Base-by-base conservation (phyloP, 2,797 vertebrate genomes). In the Melanotaenia pygmaea region DNA sequence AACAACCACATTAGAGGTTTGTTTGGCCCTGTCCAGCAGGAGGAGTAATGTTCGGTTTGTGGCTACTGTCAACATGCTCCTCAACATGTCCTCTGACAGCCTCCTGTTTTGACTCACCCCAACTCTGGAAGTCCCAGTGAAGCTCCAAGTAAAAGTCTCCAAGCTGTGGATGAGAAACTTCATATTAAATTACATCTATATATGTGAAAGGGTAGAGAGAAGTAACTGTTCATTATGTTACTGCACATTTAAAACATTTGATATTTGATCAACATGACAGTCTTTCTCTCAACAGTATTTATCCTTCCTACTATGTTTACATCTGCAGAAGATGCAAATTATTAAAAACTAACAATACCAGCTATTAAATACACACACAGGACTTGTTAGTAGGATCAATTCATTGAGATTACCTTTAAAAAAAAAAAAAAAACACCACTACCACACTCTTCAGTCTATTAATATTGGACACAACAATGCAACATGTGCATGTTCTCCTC, bases 41-140 rank as follows among this genome's bases (percentile, higher is more conserved):
- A 75, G 83, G 85, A 70, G 75, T 54, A 14, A 57, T 65, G 74
- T 69, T 83, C 38, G 67, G 70, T 43, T 0, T 50, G 30, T 37
- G 13, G 6, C 45, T 54, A 43, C 62, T 45, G 6, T 10, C 34
- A 50, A 50, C 56, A 30, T 2, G 38, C 58, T 56, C 58, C 18
- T 66, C n/a, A 50, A 5, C 24, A 24, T 53, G n/a, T 24, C 50
- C 50, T 53, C 22, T 53, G n/a, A 12, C 14, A 28, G 22, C 28
- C 12, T 59, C 14, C 28, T 68, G 11, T 26, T 18, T 37, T 1
- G 66, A 94, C 97, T 98, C 94, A 99, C 98, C 98, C 98, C 98
- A 99, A 91, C 98, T 99, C 94, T 99, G 98, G 94, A 99, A 99
- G 93, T 99, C 98, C 98, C 98, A 99, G 92, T 99, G 98, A 94